phyloP scores from a whole-genome alignment of 2,797 vertebrate species.

The Trichosurus vulpecula region DNA sequence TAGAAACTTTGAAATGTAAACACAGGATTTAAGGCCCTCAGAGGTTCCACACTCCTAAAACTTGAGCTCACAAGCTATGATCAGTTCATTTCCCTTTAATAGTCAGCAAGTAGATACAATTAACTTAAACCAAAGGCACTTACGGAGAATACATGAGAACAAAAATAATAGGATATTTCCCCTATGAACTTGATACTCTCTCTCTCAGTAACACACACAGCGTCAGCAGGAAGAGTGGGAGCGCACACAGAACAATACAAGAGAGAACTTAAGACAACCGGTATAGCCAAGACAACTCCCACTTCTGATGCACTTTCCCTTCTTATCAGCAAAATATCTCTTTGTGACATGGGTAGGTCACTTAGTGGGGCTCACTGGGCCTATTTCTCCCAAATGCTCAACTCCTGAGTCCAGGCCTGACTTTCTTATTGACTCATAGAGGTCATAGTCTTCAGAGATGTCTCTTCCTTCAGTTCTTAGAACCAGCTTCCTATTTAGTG shows the following conservation, averaged over 20 bases:
- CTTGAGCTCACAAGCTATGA: background rate
- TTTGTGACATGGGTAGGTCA: background rate
- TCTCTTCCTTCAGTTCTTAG: background rate
- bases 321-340: background rate
- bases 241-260: background rate
- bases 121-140: background rate
- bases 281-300: background rate
- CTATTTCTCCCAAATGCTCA: background rate
- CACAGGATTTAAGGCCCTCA: background rate
- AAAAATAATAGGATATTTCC: background rate
- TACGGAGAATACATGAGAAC: background rate
- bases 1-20: background rate
- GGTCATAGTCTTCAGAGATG: background rate
- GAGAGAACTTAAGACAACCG: background rate
- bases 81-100: background rate
- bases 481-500: background rate
- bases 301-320: background rate
- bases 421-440: background rate
- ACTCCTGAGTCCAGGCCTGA: background rate
- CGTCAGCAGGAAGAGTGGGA: background rate
- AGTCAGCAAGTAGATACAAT: background rate
- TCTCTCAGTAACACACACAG: background rate
- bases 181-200: background rate
- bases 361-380: background rate
- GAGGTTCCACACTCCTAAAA: background rate